phyloP scores from a whole-genome alignment of 2,797 vertebrate species.

The Otus scops region DNA sequence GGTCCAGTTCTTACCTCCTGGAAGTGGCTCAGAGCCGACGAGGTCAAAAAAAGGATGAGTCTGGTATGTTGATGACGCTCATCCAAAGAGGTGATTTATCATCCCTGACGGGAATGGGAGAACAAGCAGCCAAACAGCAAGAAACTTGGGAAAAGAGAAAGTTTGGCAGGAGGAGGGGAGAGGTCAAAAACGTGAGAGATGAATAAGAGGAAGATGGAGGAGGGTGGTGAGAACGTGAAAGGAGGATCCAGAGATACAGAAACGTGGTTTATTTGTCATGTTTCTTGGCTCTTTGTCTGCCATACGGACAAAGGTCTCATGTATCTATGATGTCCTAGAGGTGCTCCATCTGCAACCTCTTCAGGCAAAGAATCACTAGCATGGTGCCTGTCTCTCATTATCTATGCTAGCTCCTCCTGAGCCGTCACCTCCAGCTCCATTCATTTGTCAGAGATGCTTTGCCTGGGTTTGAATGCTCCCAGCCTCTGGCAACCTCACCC shows the following conservation, averaged over 20 bases:
- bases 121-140: background rate
- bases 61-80: background rate
- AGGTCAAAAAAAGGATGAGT: conserved; percentile 42
- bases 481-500: background rate
- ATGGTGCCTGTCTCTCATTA: background rate
- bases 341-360: background rate
- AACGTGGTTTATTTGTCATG: background rate
- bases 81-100: conserved; percentile 20
- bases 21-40: background rate
- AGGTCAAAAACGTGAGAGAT: background rate
- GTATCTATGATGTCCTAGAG: background rate
- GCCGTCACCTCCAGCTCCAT: background rate
- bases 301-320: background rate
- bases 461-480: background rate
- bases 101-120: background rate
- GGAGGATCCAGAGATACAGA: background rate
- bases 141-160: conserved; percentile 26
- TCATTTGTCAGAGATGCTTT: background rate
- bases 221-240: background rate
- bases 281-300: background rate
- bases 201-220: background rate
- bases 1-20: conserved; percentile 31
- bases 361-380: background rate
- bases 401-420: background rate
- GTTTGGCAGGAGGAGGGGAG: background rate